Base-by-base conservation (phyloP, 2,797 vertebrate genomes). In the Sebastes vulpes region DNA sequence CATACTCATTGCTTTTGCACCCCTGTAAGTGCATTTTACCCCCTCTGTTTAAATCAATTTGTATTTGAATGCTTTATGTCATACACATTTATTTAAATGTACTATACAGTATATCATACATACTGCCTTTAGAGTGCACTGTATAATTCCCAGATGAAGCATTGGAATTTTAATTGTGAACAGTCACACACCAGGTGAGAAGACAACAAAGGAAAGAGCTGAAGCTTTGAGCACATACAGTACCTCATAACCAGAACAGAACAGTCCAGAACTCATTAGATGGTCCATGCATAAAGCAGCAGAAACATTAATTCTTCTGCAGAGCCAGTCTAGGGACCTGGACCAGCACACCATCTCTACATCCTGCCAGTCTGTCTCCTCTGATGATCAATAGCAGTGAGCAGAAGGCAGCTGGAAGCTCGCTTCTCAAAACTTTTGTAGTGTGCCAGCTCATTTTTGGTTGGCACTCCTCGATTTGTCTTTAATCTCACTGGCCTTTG, bases 381-480 rank as follows among this genome's bases (percentile, higher is more conserved):
- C 76, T 73, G 64, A 86, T 92, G 90, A 94, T 91, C 91, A 91
- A 89, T 90, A 76, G 85, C 56, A 9, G 78, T 26, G 65, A 87
- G 79, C 92, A 94, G 90, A 89, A 92, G 92, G 90, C 83, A 85
- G 81, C 82, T 64, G 72, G 73, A 87, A 59, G 57, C 65, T 82
- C 4, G 60, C 80, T 65, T 65, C 72, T 71, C 75, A 38, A 77
- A 82, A 88, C 79, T 72, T 85, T 65, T 54, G 60, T 35, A 26
- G 72, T 3, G 48, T 83, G 89, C 92, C 92, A 92, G 26, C 77
- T 88, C 77, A 63, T 88, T 91, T 48, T 85, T 69, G 59, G 82
- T 89, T 89, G 84, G 87, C 67, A 25, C 52, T 50, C 46, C 75
- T 79, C 42, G 5, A 77, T 83, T 74, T 61, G 67, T 77, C 61